Conservation (phyloP, 2,797 vertebrate genomes). For the Knipowitschia caucasica region DNA sequence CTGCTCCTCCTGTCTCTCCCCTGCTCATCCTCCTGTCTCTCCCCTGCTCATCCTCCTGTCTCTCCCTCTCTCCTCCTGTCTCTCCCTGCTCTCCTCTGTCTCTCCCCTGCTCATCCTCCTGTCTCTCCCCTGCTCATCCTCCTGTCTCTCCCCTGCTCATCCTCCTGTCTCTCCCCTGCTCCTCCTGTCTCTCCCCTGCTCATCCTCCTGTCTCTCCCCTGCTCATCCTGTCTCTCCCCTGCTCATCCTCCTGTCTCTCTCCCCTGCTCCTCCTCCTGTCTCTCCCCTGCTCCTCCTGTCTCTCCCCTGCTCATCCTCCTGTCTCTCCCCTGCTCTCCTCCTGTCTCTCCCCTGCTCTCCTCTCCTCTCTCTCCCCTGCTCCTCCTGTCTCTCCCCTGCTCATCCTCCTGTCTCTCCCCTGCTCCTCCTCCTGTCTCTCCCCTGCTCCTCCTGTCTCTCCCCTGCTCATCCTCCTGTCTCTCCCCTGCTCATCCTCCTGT, state of each 20-base stretch:
- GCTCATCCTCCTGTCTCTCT: slow-evolving; percentile 14
- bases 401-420: background rate
- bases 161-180: background rate
- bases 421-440: too few species aligned
- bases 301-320: background rate
- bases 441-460: background rate
- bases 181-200: background rate
- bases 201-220: too few species aligned
- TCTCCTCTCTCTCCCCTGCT: too few species aligned
- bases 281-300: background rate
- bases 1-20: too few species aligned
- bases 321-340: background rate
- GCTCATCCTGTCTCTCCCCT: slow-evolving; percentile 7
- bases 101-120: too few species aligned
- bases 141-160: background rate
- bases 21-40: too few species aligned
- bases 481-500: background rate
- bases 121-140: too few species aligned
- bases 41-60: too few species aligned
- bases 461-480: background rate
- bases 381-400: too few species aligned
- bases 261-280: background rate
- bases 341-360: too few species aligned
- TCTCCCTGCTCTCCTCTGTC: too few species aligned
- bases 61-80: too few species aligned